phyloP scores from a whole-genome alignment of 2,888 invertebrate species.

The Reticulitermes lucifugus region DNA sequence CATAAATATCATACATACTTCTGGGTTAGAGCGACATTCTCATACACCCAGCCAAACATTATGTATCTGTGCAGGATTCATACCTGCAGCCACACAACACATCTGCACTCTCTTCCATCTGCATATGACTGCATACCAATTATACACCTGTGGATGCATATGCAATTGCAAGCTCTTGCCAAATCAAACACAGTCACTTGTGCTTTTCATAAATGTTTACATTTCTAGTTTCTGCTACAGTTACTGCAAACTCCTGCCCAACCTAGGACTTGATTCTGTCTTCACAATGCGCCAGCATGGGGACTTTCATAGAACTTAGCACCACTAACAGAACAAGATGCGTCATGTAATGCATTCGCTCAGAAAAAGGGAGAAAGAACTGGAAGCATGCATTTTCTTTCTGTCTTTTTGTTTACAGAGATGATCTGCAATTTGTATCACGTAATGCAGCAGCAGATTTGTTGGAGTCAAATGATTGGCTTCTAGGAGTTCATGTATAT shows the following conservation, averaged over 20 bases:
- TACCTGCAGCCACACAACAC: neutral
- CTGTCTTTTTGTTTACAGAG: slow-evolving; percentile 24
- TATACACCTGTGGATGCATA: neutral
- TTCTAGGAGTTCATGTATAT: slow-evolving; percentile 35
- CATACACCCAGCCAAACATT: neutral
- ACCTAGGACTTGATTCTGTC: slow-evolving; percentile 19
- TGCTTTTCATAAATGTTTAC: slow-evolving; percentile 17
- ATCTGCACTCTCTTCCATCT: neutral
- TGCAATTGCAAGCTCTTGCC: neutral
- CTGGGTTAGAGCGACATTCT: neutral
- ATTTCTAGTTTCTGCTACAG: slow-evolving; percentile 16
- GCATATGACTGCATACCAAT: neutral
- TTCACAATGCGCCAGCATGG: neutral
- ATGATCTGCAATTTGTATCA: neutral
- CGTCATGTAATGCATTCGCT: slow-evolving; percentile 26
- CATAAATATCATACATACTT: neutral
- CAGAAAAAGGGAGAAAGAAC: slow-evolving; percentile 26
- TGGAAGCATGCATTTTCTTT: slow-evolving; percentile 13
- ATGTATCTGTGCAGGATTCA: slow-evolving; percentile 19
- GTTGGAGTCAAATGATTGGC: slow-evolving; percentile 37
- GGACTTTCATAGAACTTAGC: slow-evolving; percentile 15
- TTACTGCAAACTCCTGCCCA: slow-evolving; percentile 5
- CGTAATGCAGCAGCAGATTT: slow-evolving; percentile 6
- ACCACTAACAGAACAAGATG: slow-evolving; percentile 36
- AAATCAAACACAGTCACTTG: neutral